Evolutionary conservation across 2,113 vertebrate genomes (phyloP).

Genomic region (Nettapus auritus): DNA sequence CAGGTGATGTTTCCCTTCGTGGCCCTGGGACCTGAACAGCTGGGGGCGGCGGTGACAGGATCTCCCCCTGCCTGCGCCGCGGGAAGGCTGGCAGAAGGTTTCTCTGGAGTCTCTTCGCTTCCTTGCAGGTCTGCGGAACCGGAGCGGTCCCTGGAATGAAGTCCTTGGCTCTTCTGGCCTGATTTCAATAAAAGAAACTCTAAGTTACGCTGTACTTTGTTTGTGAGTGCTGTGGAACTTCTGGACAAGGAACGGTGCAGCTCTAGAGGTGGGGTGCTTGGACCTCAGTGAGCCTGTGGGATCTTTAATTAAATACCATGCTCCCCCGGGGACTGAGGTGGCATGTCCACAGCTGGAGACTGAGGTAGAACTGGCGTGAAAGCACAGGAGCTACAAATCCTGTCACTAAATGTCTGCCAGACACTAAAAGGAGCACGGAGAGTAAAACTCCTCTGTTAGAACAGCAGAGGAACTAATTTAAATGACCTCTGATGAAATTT

Average conservation of each 20-base stretch:
- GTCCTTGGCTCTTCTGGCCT: neutral
- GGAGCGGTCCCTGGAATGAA: neutral
- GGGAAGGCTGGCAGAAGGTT: neutral
- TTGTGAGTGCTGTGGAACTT: neutral
- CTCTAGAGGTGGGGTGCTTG: neutral
- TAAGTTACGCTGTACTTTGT: neutral
- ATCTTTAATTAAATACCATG: too few relatives aligned
- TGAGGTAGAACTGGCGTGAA: neutral
- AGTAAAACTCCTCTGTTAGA: neutral
- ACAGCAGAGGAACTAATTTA: neutral
- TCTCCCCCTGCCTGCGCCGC: rapidly evolving
- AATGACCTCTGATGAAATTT: neutral
- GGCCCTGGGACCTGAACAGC: neutral
- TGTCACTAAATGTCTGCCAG: neutral
- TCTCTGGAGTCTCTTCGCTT: neutral
- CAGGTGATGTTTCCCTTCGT: neutral
- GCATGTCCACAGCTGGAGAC: neutral
- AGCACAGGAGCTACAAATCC: neutral
- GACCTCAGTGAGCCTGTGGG: rapidly evolving
- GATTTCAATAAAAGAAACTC: constrained; percentile 31
- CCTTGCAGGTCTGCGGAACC: constrained; percentile 39
- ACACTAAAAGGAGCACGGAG: neutral
- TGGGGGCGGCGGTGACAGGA: neutral
- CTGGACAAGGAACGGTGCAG: neutral
- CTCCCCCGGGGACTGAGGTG: neutral